These are phyloP conservation scores for Rhyacophila evoluta DNA, from an alignment of 2,888 invertebrate genomes.

Conservation along the genomic window DNA sequence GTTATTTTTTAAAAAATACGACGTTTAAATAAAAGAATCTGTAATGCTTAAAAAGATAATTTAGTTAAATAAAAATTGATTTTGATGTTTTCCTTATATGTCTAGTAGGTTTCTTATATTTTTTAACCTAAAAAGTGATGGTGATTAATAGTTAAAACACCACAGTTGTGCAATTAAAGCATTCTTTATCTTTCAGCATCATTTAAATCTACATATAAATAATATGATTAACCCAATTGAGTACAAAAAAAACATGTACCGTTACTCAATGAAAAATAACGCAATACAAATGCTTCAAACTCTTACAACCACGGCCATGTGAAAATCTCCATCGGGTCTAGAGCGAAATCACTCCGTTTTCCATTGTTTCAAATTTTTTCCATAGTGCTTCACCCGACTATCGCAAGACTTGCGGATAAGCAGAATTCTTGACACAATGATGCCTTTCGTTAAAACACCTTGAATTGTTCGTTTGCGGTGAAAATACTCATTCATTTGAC, in stretches of 20 bases:
- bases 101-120: too few relatives aligned
- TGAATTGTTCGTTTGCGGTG: slow-evolving; percentile 41
- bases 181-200: neutral
- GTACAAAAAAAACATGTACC: neutral
- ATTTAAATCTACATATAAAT: neutral
- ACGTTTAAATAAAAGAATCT: too few relatives aligned
- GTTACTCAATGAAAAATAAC: neutral
- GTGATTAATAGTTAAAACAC: too few relatives aligned
- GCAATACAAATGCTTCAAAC: neutral
- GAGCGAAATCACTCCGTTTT: slow-evolving; percentile 31
- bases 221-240: slow-evolving; percentile 1
- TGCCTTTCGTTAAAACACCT: slow-evolving; percentile 44
- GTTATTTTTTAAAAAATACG: too few relatives aligned
- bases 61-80: too few relatives aligned
- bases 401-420: neutral
- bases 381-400: slow-evolving; percentile 3
- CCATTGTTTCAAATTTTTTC: slow-evolving; percentile 36
- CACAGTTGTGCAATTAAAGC: too few relatives aligned
- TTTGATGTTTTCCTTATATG: too few relatives aligned
- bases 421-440: slow-evolving; percentile 17
- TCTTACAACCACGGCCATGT: slow-evolving; percentile 30
- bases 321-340: slow-evolving; percentile 27
- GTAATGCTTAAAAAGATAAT: too few relatives aligned
- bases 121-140: too few relatives aligned
- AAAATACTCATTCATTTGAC: slow-evolving; percentile 13